Conservation (phyloP, 2,797 vertebrate species). For the Cercopithecus mitis region DNA sequence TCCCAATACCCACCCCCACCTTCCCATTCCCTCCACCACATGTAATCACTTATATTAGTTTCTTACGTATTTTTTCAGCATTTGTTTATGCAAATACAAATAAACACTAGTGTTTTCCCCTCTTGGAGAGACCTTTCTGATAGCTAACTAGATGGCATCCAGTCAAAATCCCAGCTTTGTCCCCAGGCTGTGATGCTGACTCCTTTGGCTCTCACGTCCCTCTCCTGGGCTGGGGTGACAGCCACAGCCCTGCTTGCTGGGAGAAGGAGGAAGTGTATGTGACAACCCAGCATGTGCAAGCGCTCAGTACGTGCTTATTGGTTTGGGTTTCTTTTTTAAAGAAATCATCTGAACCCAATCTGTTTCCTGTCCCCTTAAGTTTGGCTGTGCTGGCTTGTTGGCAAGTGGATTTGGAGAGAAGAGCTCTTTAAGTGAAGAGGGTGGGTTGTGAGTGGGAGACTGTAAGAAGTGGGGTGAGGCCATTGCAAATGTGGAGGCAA, state of each 20-base stretch:
- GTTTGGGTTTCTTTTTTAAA: not conserved
- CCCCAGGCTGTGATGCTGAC: no score
- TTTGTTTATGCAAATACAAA: constrained; percentile 54
- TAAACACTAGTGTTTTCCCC: constrained; percentile 3
- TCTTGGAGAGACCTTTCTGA: constrained; percentile 18
- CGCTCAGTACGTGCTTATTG: not conserved
- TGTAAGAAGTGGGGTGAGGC: not conserved
- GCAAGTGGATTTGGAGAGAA: not conserved
- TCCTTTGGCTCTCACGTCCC: not conserved
- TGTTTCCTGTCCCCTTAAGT: not conserved
- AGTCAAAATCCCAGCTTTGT: not conserved
- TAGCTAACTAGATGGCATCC: not conserved
- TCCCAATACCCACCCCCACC: not conserved
- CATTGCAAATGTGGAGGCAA: not conserved
- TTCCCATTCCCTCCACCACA: not conserved
- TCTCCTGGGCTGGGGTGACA: not conserved
- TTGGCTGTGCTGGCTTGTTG: not conserved
- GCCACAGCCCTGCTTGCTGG: fast-evolving
- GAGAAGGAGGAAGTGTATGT: not conserved
- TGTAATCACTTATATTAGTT: not conserved
- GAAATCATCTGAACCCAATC: not conserved
- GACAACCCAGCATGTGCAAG: not conserved
- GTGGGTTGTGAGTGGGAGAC: not conserved
- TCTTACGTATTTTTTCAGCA: not conserved
- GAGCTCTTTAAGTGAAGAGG: not conserved